These are phyloP conservation scores for Onthophagus sagittarius DNA, from an alignment of 2,888 invertebrate species.

Conservation along the genomic window DNA sequence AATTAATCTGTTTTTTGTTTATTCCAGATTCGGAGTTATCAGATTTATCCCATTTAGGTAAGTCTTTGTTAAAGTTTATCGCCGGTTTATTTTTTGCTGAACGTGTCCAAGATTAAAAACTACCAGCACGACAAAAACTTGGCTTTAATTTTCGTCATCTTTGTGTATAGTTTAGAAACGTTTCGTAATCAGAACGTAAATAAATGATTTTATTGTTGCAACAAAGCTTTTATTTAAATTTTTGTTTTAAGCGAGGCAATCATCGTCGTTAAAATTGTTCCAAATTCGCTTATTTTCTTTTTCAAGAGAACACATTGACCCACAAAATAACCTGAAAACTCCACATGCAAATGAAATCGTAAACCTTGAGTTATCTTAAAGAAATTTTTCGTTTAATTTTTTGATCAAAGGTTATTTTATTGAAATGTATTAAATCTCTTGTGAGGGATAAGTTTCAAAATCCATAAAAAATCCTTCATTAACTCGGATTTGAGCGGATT, in stretches of 20 bases:
- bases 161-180: not conserved
- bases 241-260: no score
- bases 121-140: not conserved
- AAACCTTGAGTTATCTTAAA: not conserved
- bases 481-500: not conserved
- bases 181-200: no score
- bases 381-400: no score
- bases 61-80: conserved; percentile 41
- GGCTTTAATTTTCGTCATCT: not conserved
- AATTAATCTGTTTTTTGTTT: conserved; percentile 20
- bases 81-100: not conserved
- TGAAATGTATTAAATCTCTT: not conserved
- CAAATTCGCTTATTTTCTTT: not conserved
- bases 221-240: not conserved
- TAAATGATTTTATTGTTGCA: not conserved
- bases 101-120: not conserved
- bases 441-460: not conserved
- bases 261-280: no score
- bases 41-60: conserved; percentile 61
- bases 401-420: not conserved
- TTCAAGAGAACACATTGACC: not conserved
- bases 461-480: not conserved
- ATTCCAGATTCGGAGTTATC: conserved; percentile 63
- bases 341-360: not conserved
- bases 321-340: not conserved